A percentile compares a stretch with the other conserved stretches of the same genome.
Evolutionary conservation across 2,797 vertebrate species (phyloP).

Genomic region (Oreochromis mossambicus): DNA sequence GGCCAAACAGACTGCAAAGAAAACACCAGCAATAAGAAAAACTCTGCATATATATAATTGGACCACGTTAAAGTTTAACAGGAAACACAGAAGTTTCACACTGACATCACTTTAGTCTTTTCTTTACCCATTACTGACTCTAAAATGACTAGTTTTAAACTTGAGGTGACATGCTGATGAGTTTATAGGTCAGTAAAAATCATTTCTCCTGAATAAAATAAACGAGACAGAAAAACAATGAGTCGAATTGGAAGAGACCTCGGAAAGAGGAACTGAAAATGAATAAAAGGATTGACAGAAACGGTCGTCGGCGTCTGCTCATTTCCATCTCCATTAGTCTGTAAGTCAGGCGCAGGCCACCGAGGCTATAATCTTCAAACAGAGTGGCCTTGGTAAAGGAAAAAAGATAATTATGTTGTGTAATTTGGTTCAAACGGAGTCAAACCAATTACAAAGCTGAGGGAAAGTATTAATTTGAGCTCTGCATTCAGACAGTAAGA

Average conservation of each 20-base stretch:
- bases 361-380: conserved; percentile 12
- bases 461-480: conserved; percentile 37
- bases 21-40: not conserved
- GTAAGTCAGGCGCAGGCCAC: not conserved
- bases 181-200: not conserved
- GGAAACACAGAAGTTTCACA: not conserved
- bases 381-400: not conserved
- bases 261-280: not conserved
- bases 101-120: not conserved
- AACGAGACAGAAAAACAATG: not conserved
- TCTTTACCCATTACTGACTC: not conserved
- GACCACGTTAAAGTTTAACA: not conserved
- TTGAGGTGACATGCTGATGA: not conserved
- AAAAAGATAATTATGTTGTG: conserved; percentile 39
- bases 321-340: not conserved
- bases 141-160: not conserved
- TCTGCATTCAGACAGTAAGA: not conserved
- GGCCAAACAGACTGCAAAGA: not conserved
- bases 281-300: not conserved
- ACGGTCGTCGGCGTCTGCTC: not conserved
- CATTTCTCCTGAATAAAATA: not conserved
- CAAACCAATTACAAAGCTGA: conserved; percentile 55
- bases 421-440: conserved; percentile 62
- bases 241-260: not conserved
- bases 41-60: not conserved